Conservation (phyloP, 1,140 invertebrate species). For the Mya arenaria region DNA sequence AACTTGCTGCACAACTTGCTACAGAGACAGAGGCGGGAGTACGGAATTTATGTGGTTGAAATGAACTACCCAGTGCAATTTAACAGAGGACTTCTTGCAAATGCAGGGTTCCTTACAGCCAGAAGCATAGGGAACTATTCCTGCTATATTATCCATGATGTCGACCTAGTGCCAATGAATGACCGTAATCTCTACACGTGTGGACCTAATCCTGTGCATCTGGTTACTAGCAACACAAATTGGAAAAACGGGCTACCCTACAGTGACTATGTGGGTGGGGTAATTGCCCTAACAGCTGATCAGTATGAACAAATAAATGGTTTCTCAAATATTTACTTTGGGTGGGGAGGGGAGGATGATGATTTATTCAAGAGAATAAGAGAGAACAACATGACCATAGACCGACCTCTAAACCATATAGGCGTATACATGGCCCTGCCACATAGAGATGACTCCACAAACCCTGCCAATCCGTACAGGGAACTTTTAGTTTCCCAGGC, state of each 20-base stretch:
- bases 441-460: not conserved
- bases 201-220: slow-evolving; percentile 85
- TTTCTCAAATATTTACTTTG: slow-evolving; percentile 94
- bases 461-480: slow-evolving; percentile 8
- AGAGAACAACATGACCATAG: not conserved
- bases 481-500: not conserved
- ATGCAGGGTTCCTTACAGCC: slow-evolving; percentile 94
- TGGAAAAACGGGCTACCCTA: slow-evolving; percentile 61
- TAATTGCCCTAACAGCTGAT: slow-evolving; percentile 70
- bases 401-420: not conserved
- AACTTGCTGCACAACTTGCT: slow-evolving; percentile 59
- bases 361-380: slow-evolving; percentile 59
- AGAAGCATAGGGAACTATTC: slow-evolving; percentile 88
- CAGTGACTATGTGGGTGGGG: slow-evolving; percentile 66
- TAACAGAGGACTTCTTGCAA: slow-evolving; percentile 96
- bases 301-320: slow-evolving; percentile 92
- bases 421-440: slow-evolving; percentile 1
- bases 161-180: slow-evolving; percentile 95
- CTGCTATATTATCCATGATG: slow-evolving; percentile 98
- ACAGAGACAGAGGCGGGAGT: slow-evolving; percentile 57
- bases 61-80: slow-evolving; percentile 84
- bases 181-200: slow-evolving; percentile 94
- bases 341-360: slow-evolving; percentile 85
- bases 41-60: slow-evolving; percentile 59
- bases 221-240: slow-evolving; percentile 80